Base-by-base conservation (phyloP, 2,888 invertebrate genomes). In the Corythucha ciliata region DNA sequence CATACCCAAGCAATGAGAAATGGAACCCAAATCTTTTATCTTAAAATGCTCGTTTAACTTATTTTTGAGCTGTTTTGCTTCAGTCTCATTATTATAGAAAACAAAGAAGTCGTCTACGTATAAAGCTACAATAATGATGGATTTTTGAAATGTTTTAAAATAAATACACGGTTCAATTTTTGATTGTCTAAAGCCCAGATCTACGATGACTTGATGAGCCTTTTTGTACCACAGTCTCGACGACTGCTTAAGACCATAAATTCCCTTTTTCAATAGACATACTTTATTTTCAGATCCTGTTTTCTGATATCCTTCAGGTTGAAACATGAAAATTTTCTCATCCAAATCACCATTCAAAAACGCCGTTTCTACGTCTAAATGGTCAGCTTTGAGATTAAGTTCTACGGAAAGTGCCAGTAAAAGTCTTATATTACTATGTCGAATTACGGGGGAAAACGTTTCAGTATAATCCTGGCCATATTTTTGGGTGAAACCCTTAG, bases 281-380 rank as follows among this genome's bases (percentile, higher is more conserved):
- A 56, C 47, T 39, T 55, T 48, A 7, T 24, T 18, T 39, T 53
- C 39, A n/a, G 42, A 42, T 26, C 18, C 26, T n/a, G 60, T 61
- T 51, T 64, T 60, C 14, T 59, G 47, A 48, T 58, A 63, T 12
- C 66, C 65, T 45, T 63, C 57, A 34, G 66, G 67, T 34, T 65
- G 64, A 24, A 60, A 49, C 64, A 65, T 64, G 36, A 60, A 66
- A 8, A 67, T 61, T 20, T 57, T 59, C 52, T 66, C 62, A 6
- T 62, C 55, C 2, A 66, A 47, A 3, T 62, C 55, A 4, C 63
- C 63, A 50, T 65, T 53, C 6, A 66, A 48, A 48, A 65, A 65
- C 0, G 64, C 64, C 25, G 63, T 65, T 52, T 61, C 61, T 4
- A 64, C 57, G 48, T 65, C 62, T 39, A 66, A 63, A 49, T 64